Percentiles rank a stretch among this genome's conserved stretches.
Evolutionary conservation across 2,888 invertebrate genomes (phyloP).

Genomic region (Galeopsomyia nigrocyanea): DNA sequence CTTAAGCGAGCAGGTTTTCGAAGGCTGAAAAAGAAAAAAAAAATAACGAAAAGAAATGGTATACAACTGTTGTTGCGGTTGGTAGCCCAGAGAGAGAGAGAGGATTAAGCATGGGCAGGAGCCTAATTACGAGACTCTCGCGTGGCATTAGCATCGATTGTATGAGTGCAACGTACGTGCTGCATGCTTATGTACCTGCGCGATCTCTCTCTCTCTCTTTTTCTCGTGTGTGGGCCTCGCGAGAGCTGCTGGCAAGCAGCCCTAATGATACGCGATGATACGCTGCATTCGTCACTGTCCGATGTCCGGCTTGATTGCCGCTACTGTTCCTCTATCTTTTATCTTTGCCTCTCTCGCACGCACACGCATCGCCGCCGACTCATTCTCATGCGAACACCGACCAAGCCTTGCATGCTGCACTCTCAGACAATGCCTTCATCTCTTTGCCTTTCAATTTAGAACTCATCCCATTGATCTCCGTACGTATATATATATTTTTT

Average conservation of each 20-base stretch:
- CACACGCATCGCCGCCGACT: not conserved
- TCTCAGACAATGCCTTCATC: too few species aligned
- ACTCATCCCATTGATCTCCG: too few species aligned
- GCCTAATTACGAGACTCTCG: slow-evolving; percentile 34
- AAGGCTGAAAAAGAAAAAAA: too few species aligned
- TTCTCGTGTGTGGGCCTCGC: slow-evolving; percentile 32
- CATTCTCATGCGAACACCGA: too few species aligned
- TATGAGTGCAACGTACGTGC: slow-evolving; percentile 9
- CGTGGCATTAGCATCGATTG: slow-evolving; percentile 44
- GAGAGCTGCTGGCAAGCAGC: slow-evolving; percentile 48
- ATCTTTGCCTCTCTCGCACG: slow-evolving; percentile 27
- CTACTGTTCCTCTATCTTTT: slow-evolving; percentile 60
- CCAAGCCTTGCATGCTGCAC: too few species aligned
- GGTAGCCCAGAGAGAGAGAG: slow-evolving; percentile 25
- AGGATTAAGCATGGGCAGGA: slow-evolving; percentile 36
- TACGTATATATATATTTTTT: too few species aligned
- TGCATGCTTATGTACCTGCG: not conserved
- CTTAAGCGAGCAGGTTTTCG: too few species aligned
- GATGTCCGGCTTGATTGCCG: slow-evolving; percentile 66
- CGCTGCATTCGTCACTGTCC: slow-evolving; percentile 67
- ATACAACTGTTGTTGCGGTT: too few species aligned
- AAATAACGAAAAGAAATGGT: too few species aligned
- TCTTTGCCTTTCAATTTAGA: too few species aligned
- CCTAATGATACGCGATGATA: slow-evolving; percentile 67
- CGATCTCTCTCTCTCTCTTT: not conserved